These are phyloP conservation scores for Agriopis aurantiaria DNA, from an alignment of 2,888 invertebrate genomes.

Conservation along the genomic window DNA sequence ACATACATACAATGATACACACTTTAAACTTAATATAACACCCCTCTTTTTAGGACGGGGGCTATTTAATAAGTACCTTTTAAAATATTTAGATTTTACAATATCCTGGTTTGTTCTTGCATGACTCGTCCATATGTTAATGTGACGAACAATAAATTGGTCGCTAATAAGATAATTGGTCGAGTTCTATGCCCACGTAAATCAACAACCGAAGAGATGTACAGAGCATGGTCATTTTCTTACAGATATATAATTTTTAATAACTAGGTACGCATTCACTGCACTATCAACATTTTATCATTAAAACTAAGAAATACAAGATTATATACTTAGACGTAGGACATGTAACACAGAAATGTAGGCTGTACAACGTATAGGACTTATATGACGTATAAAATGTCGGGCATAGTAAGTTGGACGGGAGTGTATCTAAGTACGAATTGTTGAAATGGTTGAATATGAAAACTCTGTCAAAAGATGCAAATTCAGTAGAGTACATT, in stretches of 20 bases:
- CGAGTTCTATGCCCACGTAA: constrained; percentile 80
- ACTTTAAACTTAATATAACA: too few relatives aligned
- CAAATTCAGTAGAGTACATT: neutral
- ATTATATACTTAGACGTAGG: neutral
- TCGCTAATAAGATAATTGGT: constrained; percentile 85
- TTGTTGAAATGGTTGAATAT: neutral
- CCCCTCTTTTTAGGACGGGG: neutral
- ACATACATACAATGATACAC: too few relatives aligned
- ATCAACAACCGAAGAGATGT: constrained; percentile 84
- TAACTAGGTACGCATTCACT: neutral
- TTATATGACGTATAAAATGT: too few relatives aligned
- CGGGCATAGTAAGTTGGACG: too few relatives aligned
- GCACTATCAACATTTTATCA: too few relatives aligned
- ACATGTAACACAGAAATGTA: too few relatives aligned
- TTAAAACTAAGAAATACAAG: neutral
- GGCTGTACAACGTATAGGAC: too few relatives aligned
- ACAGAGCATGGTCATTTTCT: constrained; percentile 43
- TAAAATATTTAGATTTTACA: neutral
- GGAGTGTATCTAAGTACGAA: neutral
- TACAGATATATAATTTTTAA: neutral
- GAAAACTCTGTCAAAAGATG: neutral
- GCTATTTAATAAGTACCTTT: neutral
- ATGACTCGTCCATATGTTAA: constrained; percentile 73
- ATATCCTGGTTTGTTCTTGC: constrained; percentile 34
- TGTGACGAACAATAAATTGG: constrained; percentile 84